Evolutionary conservation across 2,797 vertebrate species (phyloP), one percentile per base, ranked within the genome.

Genomic region (Fistularia commersonii): DNA sequence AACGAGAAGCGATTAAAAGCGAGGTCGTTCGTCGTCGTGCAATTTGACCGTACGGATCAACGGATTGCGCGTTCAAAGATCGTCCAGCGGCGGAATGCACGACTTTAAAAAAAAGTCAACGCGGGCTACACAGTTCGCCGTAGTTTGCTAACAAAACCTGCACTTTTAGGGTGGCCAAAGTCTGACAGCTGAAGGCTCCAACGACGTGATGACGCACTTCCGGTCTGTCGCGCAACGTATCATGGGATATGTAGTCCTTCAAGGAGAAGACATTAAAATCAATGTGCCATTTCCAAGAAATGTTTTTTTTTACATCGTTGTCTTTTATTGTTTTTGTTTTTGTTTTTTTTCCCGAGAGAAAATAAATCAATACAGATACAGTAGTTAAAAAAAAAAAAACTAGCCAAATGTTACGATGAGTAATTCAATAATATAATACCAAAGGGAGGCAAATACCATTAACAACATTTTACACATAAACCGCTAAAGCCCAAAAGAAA

Each of bases 91-190:
- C 83, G 48, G 70, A 87, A 90, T 93, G 93, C 92, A 93, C 89
- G 77, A 84, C 78, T 89, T 87, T 34, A 82, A 71, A 87, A 83
- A 59, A 62, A 73, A 77, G 74, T 75, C 72, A 59, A 61, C 42
- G 60, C 54, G 23, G 45, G 15, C 34, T n/a, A 48, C 47, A 64
- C 47, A 76, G 48, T 76, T 69, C 78, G 76, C 71, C 54, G 75
- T 79, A 87, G 64, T 88, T 83, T 82, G 72, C 73, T 81, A 81
- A 87, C 82, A 86, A 83, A 87, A 80, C 74, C 79, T 92, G 91
- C 91, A 93, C 91, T 92, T 93, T 92, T 89, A 90, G 91, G 93
- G 77, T 93, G 92, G 92, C 92, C 93, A 93, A 92, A 93, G 92
- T 92, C 93, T 94, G 92, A 92, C 92, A 93, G 93, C 93, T 91